Base-by-base conservation (phyloP, 2,888 invertebrate species). In the Sminthurides aquaticus region DNA sequence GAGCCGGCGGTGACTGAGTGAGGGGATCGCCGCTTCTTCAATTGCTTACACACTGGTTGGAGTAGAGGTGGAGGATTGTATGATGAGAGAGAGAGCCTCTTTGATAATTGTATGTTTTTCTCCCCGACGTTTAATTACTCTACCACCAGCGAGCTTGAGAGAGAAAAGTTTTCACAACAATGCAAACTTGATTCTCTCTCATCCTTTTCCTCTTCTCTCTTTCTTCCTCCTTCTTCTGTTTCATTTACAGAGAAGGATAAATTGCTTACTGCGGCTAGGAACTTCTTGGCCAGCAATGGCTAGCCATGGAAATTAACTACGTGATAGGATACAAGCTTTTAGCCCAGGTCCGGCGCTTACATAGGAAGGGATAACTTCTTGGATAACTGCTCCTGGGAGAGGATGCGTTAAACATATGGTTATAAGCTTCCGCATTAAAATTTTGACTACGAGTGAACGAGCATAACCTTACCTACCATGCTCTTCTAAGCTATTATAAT, bases 351-450 rank as follows among this genome's bases (percentile, higher is more conserved):
- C 15, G 43, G 43, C 43, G 43, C 43, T 34, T 34, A n/a, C n/a
- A n/a, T n/a, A n/a, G n/a, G n/a, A n/a, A n/a, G n/a, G n/a, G n/a
- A n/a, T n/a, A n/a, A n/a, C n/a, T n/a, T n/a, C n/a, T n/a, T n/a
- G n/a, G n/a, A n/a, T n/a, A n/a, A n/a, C n/a, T n/a, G n/a, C n/a
- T n/a, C n/a, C n/a, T n/a, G n/a, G n/a, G n/a, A n/a, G n/a, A n/a
- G n/a, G n/a, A n/a, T n/a, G n/a, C n/a, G n/a, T n/a, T n/a, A n/a
- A n/a, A n/a, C n/a, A n/a, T n/a, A n/a, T n/a, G n/a, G n/a, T n/a
- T n/a, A 28, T 62, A 55, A 48, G 62, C 62, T 62, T 62, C 62
- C 62, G 62, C 62, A 62, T 62, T 57, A 62, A 57, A 48, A 62
- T 62, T 49, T 49, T 3, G 2, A 55, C n/a, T n/a, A n/a, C n/a